Conservation (phyloP, 2,797 vertebrate species). For the Poeciliopsis gracilis region DNA sequence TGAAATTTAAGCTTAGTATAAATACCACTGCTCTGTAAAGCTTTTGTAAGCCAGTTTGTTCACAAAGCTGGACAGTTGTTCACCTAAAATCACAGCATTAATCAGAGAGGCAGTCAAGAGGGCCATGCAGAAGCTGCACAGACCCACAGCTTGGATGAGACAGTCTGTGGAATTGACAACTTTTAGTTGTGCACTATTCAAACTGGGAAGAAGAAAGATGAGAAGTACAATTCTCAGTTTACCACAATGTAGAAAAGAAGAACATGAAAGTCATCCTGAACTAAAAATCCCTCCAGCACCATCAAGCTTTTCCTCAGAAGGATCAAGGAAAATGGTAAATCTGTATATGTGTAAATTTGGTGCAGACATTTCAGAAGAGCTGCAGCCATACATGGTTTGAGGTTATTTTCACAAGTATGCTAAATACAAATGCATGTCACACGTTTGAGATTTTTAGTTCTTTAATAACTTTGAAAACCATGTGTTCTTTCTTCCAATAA, state of each 20-base stretch:
- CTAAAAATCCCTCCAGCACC: neutral
- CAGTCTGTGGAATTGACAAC: neutral
- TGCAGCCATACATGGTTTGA: neutral
- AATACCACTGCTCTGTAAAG: neutral
- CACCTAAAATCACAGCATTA: neutral
- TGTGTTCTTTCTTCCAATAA: neutral
- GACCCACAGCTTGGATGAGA: neutral
- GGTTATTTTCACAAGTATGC: neutral
- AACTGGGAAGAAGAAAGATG: neutral
- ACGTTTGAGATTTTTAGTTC: neutral
- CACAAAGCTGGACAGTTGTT: neutral
- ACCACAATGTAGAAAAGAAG: neutral
- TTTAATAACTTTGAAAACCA: conserved; percentile 1
- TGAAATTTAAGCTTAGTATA: neutral
- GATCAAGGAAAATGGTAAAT: neutral
- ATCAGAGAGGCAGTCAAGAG: neutral
- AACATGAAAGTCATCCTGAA: neutral
- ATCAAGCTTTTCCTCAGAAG: neutral
- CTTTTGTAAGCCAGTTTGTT: neutral
- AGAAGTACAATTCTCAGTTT: neutral
- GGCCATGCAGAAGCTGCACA: neutral
- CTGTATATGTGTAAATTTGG: neutral
- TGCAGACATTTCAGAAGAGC: neutral
- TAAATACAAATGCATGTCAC: neutral
- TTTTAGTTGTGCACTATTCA: neutral